Evolutionary conservation across 1,140 invertebrate species (phyloP), one percentile per base, ranked within the genome.

Genomic region (Scaptomyza graminum): DNA sequence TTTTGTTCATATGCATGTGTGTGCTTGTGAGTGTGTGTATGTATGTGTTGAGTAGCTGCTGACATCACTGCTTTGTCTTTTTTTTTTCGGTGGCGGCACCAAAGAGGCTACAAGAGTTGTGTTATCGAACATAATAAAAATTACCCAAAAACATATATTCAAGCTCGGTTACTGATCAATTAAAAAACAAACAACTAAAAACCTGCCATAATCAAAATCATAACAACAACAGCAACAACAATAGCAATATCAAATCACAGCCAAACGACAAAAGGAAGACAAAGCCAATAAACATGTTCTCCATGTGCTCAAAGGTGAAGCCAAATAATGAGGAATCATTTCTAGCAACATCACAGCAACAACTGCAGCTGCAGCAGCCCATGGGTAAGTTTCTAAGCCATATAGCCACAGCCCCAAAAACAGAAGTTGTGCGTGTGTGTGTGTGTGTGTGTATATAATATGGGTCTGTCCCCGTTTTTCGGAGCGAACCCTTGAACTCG

Each of bases 251-350:
- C 11, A 13, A 16, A 46, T n/a, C 62, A 12, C 15, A 39, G 15
- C 31, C 16, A 54, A 66, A 13, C n/a, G 13, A 41, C 11, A n/a
- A 43, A n/a, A 22, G 31, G 0, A 34, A 51, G 25, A 49, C n/a
- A 18, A 49, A 44, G 25, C 39, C 41, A 49, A 55, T 37, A 60
- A 84, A 74, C 37, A 91, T 91, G 90, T 91, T 91, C 50, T 91
- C 90, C 59, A 91, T 91, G 90, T 91, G 90, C 79, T 84, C 85
- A 47, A 91, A 90, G 65, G 88, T 85, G 44, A 90, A 88, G 70
- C 81, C 88, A 57, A 61, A 70, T 63, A 88, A 76, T 46, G 74
- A 77, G 60, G 85, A 85, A 34, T 67, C 44, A 55, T 77, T 63
- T 37, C 64, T 76, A 39, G 68, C 73, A 61, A 61, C 62, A 37